A percentile compares a stretch with the other conserved stretches of the same genome.
These are phyloP conservation scores for Oreochromis niloticus DNA, from an alignment of 2,113 vertebrate species.

Conservation along the genomic window DNA sequence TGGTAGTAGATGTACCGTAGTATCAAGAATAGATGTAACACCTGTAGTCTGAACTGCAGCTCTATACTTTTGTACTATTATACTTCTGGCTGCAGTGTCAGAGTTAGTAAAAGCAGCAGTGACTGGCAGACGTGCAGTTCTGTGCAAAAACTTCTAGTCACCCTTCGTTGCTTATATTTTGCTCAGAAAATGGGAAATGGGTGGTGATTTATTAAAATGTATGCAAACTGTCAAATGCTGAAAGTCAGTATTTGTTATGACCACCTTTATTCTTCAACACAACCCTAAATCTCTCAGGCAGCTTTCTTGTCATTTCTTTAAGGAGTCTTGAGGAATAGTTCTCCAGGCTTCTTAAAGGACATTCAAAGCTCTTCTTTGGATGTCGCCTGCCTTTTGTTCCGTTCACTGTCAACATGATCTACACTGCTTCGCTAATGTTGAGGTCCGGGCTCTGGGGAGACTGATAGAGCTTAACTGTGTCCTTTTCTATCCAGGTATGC, in stretches of 20 bases:
- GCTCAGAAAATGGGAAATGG: background rate
- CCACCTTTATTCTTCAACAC: background rate
- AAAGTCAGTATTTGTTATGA: background rate
- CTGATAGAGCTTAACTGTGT: background rate
- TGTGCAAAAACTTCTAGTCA: background rate
- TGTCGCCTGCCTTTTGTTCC: background rate
- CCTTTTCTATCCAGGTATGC: background rate
- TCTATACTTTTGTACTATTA: background rate
- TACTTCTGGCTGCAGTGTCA: background rate
- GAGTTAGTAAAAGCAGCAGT: background rate
- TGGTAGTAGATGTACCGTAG: background rate
- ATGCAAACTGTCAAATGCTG: background rate
- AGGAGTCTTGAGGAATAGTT: background rate
- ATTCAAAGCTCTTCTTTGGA: background rate
- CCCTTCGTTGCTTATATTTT: background rate
- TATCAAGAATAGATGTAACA: background rate
- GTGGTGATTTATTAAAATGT: background rate
- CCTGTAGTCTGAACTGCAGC: background rate
- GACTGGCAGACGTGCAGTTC: background rate
- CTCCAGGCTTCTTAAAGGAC: background rate
- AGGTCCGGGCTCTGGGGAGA: background rate
- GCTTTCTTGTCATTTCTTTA: background rate
- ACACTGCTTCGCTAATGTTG: background rate
- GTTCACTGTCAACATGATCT: background rate
- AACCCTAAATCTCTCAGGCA: background rate